These are phyloP conservation scores for Euplexia lucipara DNA, from an alignment of 2,888 invertebrate species.

Conservation along the genomic window DNA sequence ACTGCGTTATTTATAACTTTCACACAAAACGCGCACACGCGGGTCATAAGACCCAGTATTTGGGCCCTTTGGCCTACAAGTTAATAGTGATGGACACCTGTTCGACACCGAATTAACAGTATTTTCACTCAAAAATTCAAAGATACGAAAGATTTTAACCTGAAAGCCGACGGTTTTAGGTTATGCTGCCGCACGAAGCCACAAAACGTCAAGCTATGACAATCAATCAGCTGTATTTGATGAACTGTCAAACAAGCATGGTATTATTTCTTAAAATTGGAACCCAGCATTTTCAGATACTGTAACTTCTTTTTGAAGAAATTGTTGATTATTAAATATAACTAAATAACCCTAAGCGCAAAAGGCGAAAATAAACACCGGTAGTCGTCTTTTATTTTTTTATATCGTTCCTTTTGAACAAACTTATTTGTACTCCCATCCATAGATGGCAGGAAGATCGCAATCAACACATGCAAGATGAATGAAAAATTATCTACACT, in stretches of 20 bases:
- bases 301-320: no score
- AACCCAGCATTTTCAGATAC: constrained; percentile 11
- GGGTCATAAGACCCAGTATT: constrained; percentile 41
- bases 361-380: no score
- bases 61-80: background rate
- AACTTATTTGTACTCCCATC: no score
- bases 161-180: constrained; percentile 66
- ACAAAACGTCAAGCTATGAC: constrained; percentile 46
- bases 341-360: no score
- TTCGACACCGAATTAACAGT: constrained; percentile 9
- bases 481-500: no score
- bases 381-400: fast-evolving
- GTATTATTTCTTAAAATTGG: background rate
- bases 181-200: constrained; percentile 55
- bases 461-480: no score
- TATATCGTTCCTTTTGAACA: background rate
- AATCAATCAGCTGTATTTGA: constrained; percentile 54
- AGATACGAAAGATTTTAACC: constrained; percentile 57
- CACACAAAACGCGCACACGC: constrained; percentile 32
- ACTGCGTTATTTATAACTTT: constrained; percentile 52
- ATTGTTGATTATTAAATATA: no score
- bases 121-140: constrained; percentile 44
- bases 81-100: background rate
- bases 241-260: constrained; percentile 11
- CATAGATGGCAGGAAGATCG: constrained; percentile 35